These are phyloP conservation scores for Atethmia centrago DNA, from an alignment of 2,888 invertebrate genomes.

Conservation along the genomic window DNA sequence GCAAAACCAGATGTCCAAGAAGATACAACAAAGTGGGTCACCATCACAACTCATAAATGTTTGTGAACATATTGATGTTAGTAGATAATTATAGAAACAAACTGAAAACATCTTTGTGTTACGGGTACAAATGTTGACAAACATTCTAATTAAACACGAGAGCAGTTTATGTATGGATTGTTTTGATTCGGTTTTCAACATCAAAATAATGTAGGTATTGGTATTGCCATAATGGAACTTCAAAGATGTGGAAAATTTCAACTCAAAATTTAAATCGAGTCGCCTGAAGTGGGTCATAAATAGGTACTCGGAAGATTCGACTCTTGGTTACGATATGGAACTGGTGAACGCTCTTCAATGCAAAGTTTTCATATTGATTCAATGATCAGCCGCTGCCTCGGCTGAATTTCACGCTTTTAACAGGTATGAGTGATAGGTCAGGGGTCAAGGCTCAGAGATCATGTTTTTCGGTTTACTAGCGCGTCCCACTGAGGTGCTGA, in stretches of 20 bases:
- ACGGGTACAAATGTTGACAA: constrained; percentile 31
- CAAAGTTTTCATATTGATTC: not conserved
- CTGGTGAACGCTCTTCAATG: not conserved
- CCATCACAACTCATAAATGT: not conserved
- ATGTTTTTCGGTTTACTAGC: not conserved
- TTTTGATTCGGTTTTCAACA: not conserved
- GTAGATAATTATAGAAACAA: not conserved
- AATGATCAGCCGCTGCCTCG: not conserved
- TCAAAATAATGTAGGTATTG: not conserved
- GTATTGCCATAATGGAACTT: not conserved
- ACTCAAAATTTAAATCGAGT: too few species aligned
- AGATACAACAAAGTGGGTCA: not conserved
- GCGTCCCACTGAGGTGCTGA: not conserved
- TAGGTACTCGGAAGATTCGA: not conserved
- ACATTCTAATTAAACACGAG: constrained; percentile 14
- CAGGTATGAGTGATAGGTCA: not conserved
- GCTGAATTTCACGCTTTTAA: not conserved
- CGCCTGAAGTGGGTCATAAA: not conserved
- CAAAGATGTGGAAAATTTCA: not conserved
- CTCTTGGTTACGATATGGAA: not conserved
- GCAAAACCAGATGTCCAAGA: not conserved
- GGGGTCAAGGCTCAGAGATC: not conserved
- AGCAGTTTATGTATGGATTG: not conserved
- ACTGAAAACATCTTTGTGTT: constrained; percentile 30
- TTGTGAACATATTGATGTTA: not conserved